Percentiles rank a stretch among this genome's conserved stretches.
Evolutionary conservation across 2,888 invertebrate genomes (phyloP).

Genomic region (Cotesia congregata): DNA sequence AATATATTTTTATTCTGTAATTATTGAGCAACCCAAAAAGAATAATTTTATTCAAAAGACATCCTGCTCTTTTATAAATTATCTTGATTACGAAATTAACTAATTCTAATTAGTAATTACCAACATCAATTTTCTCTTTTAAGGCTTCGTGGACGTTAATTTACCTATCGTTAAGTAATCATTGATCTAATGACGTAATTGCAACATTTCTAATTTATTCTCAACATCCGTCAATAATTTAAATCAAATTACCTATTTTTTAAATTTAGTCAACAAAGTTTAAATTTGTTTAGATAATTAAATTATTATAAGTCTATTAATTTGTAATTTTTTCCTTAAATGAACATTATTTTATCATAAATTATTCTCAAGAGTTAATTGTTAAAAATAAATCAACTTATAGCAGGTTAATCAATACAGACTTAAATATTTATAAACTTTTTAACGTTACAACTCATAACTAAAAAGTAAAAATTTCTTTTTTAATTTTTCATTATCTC

Average conservation of each 20-base stretch:
- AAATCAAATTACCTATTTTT: neutral
- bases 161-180: constrained; percentile 32
- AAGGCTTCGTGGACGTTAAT: constrained; percentile 23
- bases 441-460: neutral
- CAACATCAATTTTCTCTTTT: constrained; percentile 29
- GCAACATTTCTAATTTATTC: neutral
- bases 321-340: too few species aligned
- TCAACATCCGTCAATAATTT: neutral
- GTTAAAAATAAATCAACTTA: neutral
- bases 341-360: neutral
- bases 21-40: too few species aligned
- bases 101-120: constrained; percentile 13
- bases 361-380: neutral
- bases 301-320: neutral
- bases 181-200: constrained; percentile 17
- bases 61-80: constrained; percentile 14
- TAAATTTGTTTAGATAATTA: neutral
- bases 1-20: too few species aligned
- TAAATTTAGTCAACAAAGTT: neutral
- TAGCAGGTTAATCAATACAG: neutral
- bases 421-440: neutral
- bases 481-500: neutral
- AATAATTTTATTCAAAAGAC: neutral
- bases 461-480: neutral
- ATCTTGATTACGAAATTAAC: constrained; percentile 27